Evolutionary conservation across 2,888 invertebrate species (phyloP).

Genomic region (Mythimna loreyi): DNA sequence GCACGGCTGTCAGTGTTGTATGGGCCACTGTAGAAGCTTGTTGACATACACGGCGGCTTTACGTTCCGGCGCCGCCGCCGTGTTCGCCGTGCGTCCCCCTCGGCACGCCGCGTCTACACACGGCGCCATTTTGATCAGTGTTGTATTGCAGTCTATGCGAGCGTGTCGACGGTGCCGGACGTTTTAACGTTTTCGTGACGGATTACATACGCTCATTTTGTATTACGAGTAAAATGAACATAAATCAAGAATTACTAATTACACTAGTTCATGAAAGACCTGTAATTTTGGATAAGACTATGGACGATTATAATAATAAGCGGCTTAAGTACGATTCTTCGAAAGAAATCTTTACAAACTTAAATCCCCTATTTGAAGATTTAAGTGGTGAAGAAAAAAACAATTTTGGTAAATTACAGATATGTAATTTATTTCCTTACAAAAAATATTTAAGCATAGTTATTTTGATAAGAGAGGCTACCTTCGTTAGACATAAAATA

Average conservation of each 20-base stretch:
- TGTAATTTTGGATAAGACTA: constrained; percentile 55
- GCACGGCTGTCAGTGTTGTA: constrained; percentile 59
- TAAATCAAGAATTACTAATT: constrained; percentile 61
- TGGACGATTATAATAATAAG: constrained; percentile 61
- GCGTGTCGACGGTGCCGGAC: constrained; percentile 59
- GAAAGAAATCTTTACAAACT: constrained; percentile 45
- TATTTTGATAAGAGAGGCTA: constrained; percentile 40
- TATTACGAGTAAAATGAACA: constrained; percentile 49
- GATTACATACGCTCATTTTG: constrained; percentile 46
- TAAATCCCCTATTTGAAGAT: constrained; percentile 47
- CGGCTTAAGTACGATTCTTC: constrained; percentile 55
- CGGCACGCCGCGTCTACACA: constrained; percentile 46
- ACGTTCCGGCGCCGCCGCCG: background rate
- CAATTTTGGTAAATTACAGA: constrained; percentile 58
- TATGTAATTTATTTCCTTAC: constrained; percentile 36
- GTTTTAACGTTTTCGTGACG: constrained; percentile 44
- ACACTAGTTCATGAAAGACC: constrained; percentile 55
- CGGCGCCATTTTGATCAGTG: constrained; percentile 53
- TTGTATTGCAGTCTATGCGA: constrained; percentile 56
- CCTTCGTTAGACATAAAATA: constrained; percentile 60
- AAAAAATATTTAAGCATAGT: constrained; percentile 16
- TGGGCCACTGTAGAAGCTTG: constrained; percentile 45
- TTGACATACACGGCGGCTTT: constrained; percentile 2
- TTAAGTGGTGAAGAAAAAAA: constrained; percentile 59
- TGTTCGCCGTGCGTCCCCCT: constrained; percentile 6